Conservation (phyloP, 2,888 invertebrate genomes). For the Micoletzkya japonica region DNA sequence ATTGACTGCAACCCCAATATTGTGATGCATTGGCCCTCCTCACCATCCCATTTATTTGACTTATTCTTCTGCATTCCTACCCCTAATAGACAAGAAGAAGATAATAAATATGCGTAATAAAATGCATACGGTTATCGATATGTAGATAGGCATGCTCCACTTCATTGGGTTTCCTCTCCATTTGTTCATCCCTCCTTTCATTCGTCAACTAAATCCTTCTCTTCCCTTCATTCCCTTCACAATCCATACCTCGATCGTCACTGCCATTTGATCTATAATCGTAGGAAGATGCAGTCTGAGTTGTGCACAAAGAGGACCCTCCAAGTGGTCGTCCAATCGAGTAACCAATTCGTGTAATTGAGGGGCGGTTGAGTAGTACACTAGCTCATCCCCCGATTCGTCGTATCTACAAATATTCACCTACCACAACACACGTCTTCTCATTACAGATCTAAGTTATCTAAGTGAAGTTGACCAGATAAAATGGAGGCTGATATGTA, state of each 20-base stretch:
- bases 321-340: constrained; percentile 28
- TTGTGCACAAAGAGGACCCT: constrained; percentile 27
- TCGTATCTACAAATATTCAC: constrained; percentile 74
- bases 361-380: constrained; percentile 86
- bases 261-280: constrained; percentile 38
- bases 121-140: constrained; percentile 35
- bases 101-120: constrained; percentile 16
- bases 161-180: constrained; percentile 47
- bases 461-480: background rate
- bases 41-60: too few relatives aligned
- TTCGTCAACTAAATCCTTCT: constrained; percentile 68
- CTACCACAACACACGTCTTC: background rate
- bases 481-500: background rate
- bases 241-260: constrained; percentile 66
- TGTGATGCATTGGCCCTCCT: too few relatives aligned
- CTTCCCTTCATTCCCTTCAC: constrained; percentile 71
- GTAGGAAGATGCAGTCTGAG: constrained; percentile 16
- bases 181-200: constrained; percentile 38
- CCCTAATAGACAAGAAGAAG: background rate
- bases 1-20: constrained; percentile 9
- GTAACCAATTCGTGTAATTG: constrained; percentile 76
- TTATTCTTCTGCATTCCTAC: background rate
- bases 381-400: constrained; percentile 71
- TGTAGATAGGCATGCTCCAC: constrained; percentile 32
- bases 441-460: too few relatives aligned